Percentiles rank a stretch among this genome's conserved stretches.
Evolutionary conservation across 2,797 vertebrate genomes (phyloP).

Genomic region (Manis javanica): DNA sequence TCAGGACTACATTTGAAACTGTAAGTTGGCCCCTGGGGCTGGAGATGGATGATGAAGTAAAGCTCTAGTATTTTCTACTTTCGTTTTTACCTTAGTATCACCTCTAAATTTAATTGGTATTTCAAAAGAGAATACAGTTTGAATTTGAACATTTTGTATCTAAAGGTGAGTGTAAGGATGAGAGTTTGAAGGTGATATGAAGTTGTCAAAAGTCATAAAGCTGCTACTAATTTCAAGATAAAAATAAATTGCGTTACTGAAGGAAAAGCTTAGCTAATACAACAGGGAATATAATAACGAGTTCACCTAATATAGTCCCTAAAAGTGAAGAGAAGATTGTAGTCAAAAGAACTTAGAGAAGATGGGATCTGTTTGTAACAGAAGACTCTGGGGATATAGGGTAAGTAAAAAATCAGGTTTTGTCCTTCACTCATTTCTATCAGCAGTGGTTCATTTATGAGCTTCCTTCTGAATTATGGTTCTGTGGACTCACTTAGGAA

Average conservation of each 20-base stretch:
- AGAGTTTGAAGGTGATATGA: slow-evolving; percentile 80
- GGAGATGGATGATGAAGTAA: slow-evolving; percentile 74
- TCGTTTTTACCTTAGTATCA: slow-evolving; percentile 82
- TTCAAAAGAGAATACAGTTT: slow-evolving; percentile 77
- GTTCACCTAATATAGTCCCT: slow-evolving; percentile 75
- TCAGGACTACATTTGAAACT: slow-evolving; percentile 64
- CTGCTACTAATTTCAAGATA: slow-evolving; percentile 80
- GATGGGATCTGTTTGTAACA: slow-evolving; percentile 75
- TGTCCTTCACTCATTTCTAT: slow-evolving; percentile 69
- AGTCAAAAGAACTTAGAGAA: slow-evolving; percentile 71
- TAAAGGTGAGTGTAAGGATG: slow-evolving; percentile 80
- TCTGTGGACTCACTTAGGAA: not conserved
- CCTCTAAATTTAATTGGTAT: slow-evolving; percentile 83
- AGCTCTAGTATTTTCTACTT: slow-evolving; percentile 77
- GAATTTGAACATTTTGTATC: slow-evolving; percentile 75
- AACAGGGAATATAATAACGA: slow-evolving; percentile 75
- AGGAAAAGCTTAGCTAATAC: slow-evolving; percentile 78
- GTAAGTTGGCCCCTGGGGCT: slow-evolving; percentile 63
- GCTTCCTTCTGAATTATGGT: slow-evolving; percentile 59
- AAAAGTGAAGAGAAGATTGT: slow-evolving; percentile 73
- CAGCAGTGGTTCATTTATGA: slow-evolving; percentile 59
- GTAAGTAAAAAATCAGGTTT: slow-evolving; percentile 70
- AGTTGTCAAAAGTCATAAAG: slow-evolving; percentile 82
- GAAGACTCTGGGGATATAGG: slow-evolving; percentile 52
- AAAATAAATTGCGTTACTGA: slow-evolving; percentile 80